Percentiles rank a stretch among this genome's conserved stretches.
Conservation (phyloP, 2,797 vertebrate species). For the Acipenser oxyrinchus region DNA sequence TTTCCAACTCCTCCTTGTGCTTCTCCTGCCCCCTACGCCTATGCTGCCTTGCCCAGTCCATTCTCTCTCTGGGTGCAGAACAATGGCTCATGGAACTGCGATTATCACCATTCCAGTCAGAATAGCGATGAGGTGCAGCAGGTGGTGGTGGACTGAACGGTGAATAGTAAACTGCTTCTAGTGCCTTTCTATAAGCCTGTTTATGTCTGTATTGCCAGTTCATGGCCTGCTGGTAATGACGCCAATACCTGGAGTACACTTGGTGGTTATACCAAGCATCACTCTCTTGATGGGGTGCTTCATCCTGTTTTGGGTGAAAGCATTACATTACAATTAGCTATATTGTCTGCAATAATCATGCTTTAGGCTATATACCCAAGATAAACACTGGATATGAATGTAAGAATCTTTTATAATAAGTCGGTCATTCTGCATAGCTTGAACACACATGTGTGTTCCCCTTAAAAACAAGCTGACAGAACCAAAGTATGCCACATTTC, state of each 20-base stretch:
- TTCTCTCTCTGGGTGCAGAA: not conserved
- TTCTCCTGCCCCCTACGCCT: not conserved
- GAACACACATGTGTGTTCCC: too few species aligned
- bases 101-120: slow-evolving; percentile 41
- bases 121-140: slow-evolving; percentile 28
- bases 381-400: too few species aligned
- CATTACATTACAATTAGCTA: too few species aligned
- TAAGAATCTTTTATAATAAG: too few species aligned
- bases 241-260: slow-evolving; percentile 77
- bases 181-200: slow-evolving; percentile 68
- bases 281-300: slow-evolving; percentile 11
- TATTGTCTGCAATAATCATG: too few species aligned
- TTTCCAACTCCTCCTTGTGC: slow-evolving; percentile 6
- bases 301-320: slow-evolving; percentile 30
- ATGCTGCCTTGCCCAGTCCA: fast-evolving
- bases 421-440: too few species aligned
- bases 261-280: slow-evolving; percentile 64
- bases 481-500: too few species aligned
- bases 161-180: slow-evolving; percentile 49
- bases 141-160: slow-evolving; percentile 20
- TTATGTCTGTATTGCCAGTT: slow-evolving; percentile 75
- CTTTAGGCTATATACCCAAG: too few species aligned
- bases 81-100: not conserved
- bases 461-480: too few species aligned
- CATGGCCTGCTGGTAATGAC: slow-evolving; percentile 81